A percentile compares a stretch with the other conserved stretches of the same genome.
Evolutionary conservation across 2,888 invertebrate species (phyloP).

Genomic region (Ochropleura plecta): DNA sequence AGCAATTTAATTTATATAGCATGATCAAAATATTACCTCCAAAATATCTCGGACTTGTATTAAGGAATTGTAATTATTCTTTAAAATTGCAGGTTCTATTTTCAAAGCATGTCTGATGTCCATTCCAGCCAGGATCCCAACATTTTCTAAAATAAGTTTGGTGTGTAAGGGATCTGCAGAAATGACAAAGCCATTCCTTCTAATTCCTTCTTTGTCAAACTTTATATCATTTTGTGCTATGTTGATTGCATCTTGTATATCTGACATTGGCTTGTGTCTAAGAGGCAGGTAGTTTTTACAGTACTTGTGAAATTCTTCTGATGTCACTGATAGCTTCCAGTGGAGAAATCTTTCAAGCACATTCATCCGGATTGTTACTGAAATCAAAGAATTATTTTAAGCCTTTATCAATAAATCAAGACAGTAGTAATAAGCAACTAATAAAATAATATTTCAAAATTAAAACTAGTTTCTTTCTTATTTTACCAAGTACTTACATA

Average conservation of each 20-base stretch:
- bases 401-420: not conserved
- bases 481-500: not conserved
- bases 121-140: conserved; percentile 88
- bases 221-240: conserved; percentile 90
- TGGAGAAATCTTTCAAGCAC: conserved; percentile 82
- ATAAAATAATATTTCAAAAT: too few relatives aligned
- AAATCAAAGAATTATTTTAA: conserved; percentile 45
- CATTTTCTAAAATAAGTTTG: conserved; percentile 88
- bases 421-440: not conserved
- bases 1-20: not conserved
- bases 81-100: conserved; percentile 91
- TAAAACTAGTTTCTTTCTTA: too few relatives aligned
- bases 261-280: conserved; percentile 83
- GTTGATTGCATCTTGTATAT: conserved; percentile 89
- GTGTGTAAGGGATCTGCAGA: conserved; percentile 91
- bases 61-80: conserved; percentile 90
- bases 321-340: conserved; percentile 80
- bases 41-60: conserved; percentile 90
- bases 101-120: conserved; percentile 89
- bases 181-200: conserved; percentile 91
- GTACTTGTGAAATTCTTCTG: conserved; percentile 81
- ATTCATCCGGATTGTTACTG: conserved; percentile 83
- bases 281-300: conserved; percentile 82
- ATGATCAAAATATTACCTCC: conserved; percentile 74
- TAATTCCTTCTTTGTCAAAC: conserved; percentile 88